These are phyloP conservation scores for Camponotus floridanus DNA, from an alignment of 1,140 invertebrate species.

Conservation along the genomic window DNA sequence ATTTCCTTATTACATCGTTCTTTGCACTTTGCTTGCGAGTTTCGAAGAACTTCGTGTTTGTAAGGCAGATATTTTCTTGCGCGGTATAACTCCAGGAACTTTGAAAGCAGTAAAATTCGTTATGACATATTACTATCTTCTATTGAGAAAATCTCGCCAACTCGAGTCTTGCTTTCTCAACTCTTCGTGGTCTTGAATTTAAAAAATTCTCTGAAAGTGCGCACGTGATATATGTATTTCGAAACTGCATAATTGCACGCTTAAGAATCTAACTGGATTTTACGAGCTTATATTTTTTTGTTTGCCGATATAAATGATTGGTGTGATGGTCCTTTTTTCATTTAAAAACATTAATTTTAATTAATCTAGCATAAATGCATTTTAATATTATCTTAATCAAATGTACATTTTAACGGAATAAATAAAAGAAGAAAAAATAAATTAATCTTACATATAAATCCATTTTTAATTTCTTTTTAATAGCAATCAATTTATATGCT, in stretches of 20 bases:
- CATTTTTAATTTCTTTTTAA: too few relatives aligned
- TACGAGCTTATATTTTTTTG: not conserved
- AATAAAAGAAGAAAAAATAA: too few relatives aligned
- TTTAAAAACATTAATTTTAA: not conserved
- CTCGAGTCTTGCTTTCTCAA: not conserved
- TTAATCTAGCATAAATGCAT: not conserved
- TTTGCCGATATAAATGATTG: not conserved
- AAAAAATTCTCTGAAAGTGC: not conserved
- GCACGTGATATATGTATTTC: not conserved
- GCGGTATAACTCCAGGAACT: not conserved
- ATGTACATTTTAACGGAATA: not conserved
- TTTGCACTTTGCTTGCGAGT: constrained; percentile 21
- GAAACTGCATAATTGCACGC: not conserved
- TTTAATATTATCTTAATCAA: constrained; percentile 7
- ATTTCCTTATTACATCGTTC: constrained; percentile 10
- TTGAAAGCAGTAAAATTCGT: not conserved
- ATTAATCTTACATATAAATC: too few relatives aligned
- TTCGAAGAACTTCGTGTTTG: not conserved
- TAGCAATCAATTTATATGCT: not conserved
- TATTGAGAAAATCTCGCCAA: not conserved
- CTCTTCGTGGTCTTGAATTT: not conserved
- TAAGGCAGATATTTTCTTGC: not conserved
- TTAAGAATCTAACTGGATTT: not conserved
- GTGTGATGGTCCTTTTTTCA: not conserved
- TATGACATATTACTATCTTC: not conserved